Percentiles rank a stretch among this genome's conserved stretches.
These are phyloP conservation scores for Enoplosus armatus DNA, from an alignment of 2,797 vertebrate genomes.

Conservation along the genomic window DNA sequence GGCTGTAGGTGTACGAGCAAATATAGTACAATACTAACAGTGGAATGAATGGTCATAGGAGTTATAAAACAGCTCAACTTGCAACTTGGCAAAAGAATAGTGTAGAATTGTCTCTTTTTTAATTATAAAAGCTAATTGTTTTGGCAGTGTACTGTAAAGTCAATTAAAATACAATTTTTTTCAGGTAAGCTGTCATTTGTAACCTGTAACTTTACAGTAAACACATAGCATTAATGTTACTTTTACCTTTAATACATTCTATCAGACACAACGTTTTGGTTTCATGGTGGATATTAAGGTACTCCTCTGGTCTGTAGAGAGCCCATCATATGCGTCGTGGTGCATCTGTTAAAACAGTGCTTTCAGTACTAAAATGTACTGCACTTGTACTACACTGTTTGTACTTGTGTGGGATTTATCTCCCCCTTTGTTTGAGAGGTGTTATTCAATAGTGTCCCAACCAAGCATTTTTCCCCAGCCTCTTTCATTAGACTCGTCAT, in stretches of 20 bases:
- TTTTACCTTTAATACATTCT: background rate
- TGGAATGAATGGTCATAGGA: conserved; percentile 10
- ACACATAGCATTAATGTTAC: no score
- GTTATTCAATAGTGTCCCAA: conserved; percentile 14
- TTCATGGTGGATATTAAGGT: background rate
- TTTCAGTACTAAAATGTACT: background rate
- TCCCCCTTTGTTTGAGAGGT: conserved; percentile 18
- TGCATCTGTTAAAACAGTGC: background rate
- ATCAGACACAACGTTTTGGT: background rate
- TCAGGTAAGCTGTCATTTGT: background rate
- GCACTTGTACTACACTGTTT: background rate
- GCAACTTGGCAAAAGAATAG: background rate
- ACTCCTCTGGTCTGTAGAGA: background rate
- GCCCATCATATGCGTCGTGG: background rate
- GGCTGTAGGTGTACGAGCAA: conserved; percentile 49
- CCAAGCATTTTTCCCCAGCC: conserved; percentile 8
- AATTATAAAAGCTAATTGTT: background rate
- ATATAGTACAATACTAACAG: conserved; percentile 8
- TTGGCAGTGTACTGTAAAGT: background rate
- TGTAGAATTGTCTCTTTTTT: background rate
- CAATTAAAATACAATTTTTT: background rate
- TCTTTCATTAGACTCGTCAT: conserved; percentile 44
- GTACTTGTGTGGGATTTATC: background rate
- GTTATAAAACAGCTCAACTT: conserved; percentile 13
- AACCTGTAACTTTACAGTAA: background rate